Percentiles rank a stretch among this genome's conserved stretches.
phyloP scores from a whole-genome alignment of 1,140 invertebrate genomes.

The Matsumurasca onukii region DNA sequence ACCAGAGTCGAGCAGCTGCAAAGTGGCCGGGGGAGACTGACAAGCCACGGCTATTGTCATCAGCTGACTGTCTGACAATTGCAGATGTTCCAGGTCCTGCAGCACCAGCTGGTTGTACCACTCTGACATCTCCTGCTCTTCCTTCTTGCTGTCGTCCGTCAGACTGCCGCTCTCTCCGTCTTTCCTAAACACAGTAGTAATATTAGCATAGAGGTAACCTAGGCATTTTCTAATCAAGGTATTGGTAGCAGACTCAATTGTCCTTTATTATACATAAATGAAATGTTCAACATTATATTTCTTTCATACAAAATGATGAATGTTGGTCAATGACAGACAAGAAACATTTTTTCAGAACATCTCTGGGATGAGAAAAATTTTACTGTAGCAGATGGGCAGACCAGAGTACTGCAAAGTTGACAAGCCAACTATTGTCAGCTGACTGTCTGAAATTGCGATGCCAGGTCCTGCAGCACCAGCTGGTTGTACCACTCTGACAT shows the following conservation, averaged over 20 bases:
- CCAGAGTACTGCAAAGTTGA: slow-evolving; percentile 78
- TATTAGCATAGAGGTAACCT: too few species aligned
- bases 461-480: slow-evolving; percentile 46
- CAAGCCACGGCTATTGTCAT: slow-evolving; percentile 72
- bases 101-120: slow-evolving; percentile 53
- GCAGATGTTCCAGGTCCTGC: slow-evolving; percentile 49
- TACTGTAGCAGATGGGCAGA: slow-evolving; percentile 68
- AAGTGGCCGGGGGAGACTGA: slow-evolving; percentile 71
- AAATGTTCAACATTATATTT: too few species aligned
- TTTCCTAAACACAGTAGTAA: slow-evolving; percentile 48
- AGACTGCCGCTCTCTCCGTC: slow-evolving; percentile 51
- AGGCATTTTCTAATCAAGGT: too few species aligned
- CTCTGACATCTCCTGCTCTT: slow-evolving; percentile 49
- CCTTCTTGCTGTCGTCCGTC: slow-evolving; percentile 71
- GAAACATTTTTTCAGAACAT: too few species aligned
- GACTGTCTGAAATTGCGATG: slow-evolving; percentile 57
- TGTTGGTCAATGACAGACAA: too few species aligned
- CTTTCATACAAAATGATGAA: too few species aligned
- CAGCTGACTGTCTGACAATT: slow-evolving; percentile 64
- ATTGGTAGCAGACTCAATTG: too few species aligned
- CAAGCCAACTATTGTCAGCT: slow-evolving; percentile 74
- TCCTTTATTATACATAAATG: too few species aligned
- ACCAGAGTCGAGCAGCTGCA: slow-evolving; percentile 72
- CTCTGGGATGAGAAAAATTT: too few species aligned
- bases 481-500: slow-evolving; percentile 55